Evolutionary conservation across 2,113 vertebrate genomes (phyloP).

Genomic region (Limanda limanda): DNA sequence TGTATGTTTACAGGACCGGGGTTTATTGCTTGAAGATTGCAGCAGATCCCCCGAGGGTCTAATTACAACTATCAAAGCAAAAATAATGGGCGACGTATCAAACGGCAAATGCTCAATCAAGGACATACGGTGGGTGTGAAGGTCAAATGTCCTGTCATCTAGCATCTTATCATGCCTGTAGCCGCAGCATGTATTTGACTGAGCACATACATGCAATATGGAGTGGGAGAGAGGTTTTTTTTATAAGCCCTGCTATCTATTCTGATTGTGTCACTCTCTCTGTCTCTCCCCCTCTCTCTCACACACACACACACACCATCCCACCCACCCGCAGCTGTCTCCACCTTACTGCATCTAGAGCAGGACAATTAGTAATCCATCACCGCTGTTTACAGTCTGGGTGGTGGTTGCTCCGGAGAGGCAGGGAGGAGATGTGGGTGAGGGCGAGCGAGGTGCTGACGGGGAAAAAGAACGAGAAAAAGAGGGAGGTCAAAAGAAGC

Average conservation of each 20-base stretch:
- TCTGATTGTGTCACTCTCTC: conserved; percentile 18
- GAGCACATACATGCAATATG: background rate
- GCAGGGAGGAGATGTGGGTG: conserved; percentile 12
- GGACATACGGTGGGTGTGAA: conserved; percentile 49
- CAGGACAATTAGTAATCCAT: conserved; percentile 74
- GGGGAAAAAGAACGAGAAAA: background rate
- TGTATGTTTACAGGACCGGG: conserved; percentile 55
- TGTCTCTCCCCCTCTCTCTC: background rate
- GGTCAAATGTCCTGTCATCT: conserved; percentile 47
- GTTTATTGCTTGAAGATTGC: conserved; percentile 67
- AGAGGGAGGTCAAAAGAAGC: conserved; percentile 10
- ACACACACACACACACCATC: conserved; percentile 11
- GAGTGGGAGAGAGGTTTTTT: background rate
- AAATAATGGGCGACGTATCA: conserved; percentile 63
- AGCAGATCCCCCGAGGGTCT: conserved; percentile 60
- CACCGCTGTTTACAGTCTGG: conserved; percentile 71
- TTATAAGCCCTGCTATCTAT: background rate
- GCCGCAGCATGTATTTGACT: background rate
- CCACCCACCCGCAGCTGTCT: conserved; percentile 57
- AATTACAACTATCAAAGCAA: conserved; percentile 68
- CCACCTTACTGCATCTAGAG: conserved; percentile 60
- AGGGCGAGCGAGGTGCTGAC: background rate
- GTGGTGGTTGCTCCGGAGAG: conserved; percentile 43
- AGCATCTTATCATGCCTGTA: conserved; percentile 11
- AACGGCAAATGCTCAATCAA: conserved; percentile 51